Conservation (phyloP, 2,888 invertebrate species). For the Chalcis sispes region DNA sequence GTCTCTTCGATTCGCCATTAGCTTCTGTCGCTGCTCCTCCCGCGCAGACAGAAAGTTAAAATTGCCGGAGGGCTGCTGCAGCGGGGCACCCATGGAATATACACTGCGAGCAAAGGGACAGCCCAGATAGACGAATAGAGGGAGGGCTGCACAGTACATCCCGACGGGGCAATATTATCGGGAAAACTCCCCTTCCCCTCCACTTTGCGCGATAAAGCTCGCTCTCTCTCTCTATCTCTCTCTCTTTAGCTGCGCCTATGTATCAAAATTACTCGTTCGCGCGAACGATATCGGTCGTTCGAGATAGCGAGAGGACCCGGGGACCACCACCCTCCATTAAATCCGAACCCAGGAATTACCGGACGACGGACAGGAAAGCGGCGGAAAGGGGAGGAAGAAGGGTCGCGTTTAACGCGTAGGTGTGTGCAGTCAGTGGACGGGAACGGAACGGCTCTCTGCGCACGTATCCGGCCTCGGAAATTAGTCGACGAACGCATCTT, state of each 20-base stretch:
- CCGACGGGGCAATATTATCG: slow-evolving; percentile 62
- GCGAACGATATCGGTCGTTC: slow-evolving; percentile 62
- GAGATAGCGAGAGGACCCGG: slow-evolving; percentile 46
- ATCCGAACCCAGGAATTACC: slow-evolving; percentile 57
- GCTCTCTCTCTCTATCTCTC: slow-evolving; percentile 1
- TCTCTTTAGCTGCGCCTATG: too few relatives aligned
- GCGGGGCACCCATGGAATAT: neutral
- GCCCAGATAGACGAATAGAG: slow-evolving; percentile 36
- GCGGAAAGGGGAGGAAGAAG: neutral
- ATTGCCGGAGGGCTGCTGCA: slow-evolving; percentile 27
- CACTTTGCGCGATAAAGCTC: slow-evolving; percentile 26
- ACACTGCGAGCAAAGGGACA: neutral
- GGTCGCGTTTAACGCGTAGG: slow-evolving; percentile 24
- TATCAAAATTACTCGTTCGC: slow-evolving; percentile 71
- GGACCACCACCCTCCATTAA: slow-evolving; percentile 58
- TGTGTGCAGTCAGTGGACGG: neutral
- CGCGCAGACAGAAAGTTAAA: slow-evolving; percentile 7
- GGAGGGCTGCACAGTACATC: slow-evolving; percentile 53
- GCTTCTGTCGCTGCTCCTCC: neutral
- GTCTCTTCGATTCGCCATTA: slow-evolving; percentile 37
- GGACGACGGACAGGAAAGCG: too few relatives aligned
- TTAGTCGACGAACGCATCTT: slow-evolving; percentile 23
- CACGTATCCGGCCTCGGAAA: slow-evolving; percentile 35
- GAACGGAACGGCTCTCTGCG: neutral
- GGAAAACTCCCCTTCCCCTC: slow-evolving; percentile 58